These are phyloP conservation scores for Zaprionus lachaisei DNA, from an alignment of 1,140 invertebrate genomes.

Conservation along the genomic window DNA sequence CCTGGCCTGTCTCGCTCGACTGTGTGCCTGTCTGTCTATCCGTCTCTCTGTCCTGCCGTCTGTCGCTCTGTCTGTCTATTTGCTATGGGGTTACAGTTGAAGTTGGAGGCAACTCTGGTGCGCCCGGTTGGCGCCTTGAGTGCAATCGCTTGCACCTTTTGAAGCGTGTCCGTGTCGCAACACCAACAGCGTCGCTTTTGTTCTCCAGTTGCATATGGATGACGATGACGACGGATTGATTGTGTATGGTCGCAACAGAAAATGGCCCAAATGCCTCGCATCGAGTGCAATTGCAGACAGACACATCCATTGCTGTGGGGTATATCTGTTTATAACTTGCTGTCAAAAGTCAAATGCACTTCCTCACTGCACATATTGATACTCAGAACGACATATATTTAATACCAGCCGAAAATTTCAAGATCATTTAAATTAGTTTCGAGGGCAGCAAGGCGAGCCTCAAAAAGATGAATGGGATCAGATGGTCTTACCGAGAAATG, in stretches of 20 bases:
- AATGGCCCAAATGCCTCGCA: slow-evolving; percentile 1
- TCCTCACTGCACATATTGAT: too few species aligned
- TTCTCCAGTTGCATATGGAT: slow-evolving; percentile 39
- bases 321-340: background rate
- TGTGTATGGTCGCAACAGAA: background rate
- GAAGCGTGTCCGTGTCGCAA: slow-evolving; percentile 74
- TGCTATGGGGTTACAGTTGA: slow-evolving; percentile 5
- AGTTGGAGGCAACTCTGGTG: slow-evolving; percentile 38
- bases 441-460: too few species aligned
- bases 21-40: slow-evolving; percentile 20
- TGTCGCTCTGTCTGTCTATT: background rate
- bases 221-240: background rate
- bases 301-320: background rate
- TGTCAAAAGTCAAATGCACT: too few species aligned
- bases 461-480: too few species aligned
- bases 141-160: slow-evolving; percentile 79
- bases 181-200: slow-evolving; percentile 61
- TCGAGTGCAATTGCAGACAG: background rate
- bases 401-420: too few species aligned
- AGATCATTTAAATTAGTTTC: too few species aligned
- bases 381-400: too few species aligned
- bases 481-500: too few species aligned
- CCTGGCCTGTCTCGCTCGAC: slow-evolving; percentile 26
- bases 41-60: background rate
- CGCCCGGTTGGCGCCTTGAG: slow-evolving; percentile 68